Conservation (phyloP, 2,797 vertebrate genomes). For the Micrastur ruficollis region DNA sequence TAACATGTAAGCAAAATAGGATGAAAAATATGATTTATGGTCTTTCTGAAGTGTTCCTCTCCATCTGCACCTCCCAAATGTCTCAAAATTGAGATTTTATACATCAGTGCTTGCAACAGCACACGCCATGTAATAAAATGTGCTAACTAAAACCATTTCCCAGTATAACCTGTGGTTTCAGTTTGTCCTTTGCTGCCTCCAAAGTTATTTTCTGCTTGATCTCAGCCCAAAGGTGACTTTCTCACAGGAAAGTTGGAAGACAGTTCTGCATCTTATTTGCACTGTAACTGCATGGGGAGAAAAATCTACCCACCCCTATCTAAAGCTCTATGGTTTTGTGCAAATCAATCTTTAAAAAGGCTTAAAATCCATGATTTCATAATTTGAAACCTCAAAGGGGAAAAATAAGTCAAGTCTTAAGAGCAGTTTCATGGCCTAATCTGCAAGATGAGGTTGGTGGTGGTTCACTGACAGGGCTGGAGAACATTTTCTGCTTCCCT, state of each 20-base stretch:
- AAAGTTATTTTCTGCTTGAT: neutral
- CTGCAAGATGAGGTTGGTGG: neutral
- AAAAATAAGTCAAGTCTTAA: neutral
- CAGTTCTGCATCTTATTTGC: neutral
- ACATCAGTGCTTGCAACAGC: neutral
- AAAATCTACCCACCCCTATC: neutral
- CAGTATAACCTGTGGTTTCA: neutral
- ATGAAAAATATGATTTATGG: neutral
- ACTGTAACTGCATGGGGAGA: neutral
- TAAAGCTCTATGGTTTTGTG: neutral
- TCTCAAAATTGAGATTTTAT: neutral
- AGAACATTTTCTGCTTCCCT: neutral
- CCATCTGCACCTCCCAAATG: neutral
- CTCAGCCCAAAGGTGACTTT: neutral
- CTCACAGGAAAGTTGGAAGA: neutral
- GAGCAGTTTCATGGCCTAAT: neutral
- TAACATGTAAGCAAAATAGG: neutral
- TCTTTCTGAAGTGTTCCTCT: neutral
- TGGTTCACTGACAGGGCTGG: neutral
- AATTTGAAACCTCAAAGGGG: neutral
- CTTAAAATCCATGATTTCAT: neutral
- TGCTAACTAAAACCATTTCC: neutral
- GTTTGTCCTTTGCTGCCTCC: neutral
- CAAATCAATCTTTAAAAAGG: neutral
- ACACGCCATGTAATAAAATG: neutral